Base-by-base conservation (phyloP, 2,888 invertebrate species). In the Magallana nippona region DNA sequence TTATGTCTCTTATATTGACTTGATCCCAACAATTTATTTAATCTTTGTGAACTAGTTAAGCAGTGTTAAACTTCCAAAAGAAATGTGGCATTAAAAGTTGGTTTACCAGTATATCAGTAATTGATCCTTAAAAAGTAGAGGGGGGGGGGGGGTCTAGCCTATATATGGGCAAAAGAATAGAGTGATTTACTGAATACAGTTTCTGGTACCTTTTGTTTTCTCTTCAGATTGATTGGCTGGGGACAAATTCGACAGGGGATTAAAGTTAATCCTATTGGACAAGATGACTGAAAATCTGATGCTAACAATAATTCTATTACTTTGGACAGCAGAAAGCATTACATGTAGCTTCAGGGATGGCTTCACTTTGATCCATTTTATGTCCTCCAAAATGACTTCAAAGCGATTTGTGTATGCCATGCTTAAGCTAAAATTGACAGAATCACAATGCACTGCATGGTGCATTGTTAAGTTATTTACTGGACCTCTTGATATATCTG, bases 241-340 rank as follows among this genome's bases (percentile, higher is more conserved):
- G 99, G 99, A 91, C 98, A 99, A 95, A 99, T 99, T 95, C 96
- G 98, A 95, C 97, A 98, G 94, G 99, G 99, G 90, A 97, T 97
- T 94, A 98, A 98, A 90, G 98, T 99, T 93, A 97, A 97, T 93
- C 98, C 99, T 13, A 88, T 85, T 55, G 87, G 87, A 27, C 85
- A 86, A 78, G 79, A 85, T 44, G 81, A 83, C n/a, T 82, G 79
- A 80, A 11, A 15, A 60, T n/a, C 8, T 13, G 19, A 62, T 62
- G n/a, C 22, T 27, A n/a, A 60, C 17, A 44, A 44, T 44, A 44
- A 44, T 44, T 44, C 44, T 44, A 44, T 44, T 44, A 44, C 44
- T 44, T 44, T 44, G 44, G 44, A 44, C 44, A 44, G 8, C 44
- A 44, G 8, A 44, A 44, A 44, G 44, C 44, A 44, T 44, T 44